Base-by-base conservation (phyloP, 2,888 invertebrate species). In the Tridacna crocea region DNA sequence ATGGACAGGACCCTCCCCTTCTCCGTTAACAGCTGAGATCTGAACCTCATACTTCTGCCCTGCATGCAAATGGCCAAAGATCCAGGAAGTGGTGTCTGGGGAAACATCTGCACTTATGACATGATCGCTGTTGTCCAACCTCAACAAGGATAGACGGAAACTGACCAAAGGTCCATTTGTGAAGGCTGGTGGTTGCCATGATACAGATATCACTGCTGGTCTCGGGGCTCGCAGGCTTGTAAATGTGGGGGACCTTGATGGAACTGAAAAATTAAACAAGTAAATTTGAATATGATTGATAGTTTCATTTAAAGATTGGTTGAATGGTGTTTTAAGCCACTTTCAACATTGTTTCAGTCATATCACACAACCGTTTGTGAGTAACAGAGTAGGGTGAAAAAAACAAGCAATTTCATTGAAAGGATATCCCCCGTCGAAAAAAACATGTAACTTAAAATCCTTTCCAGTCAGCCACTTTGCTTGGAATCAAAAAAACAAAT, bases 141-240 rank as follows among this genome's bases (percentile, higher is more conserved):
- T 95, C 27, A 95, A 95, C 68, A 98, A 96, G 91, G 96, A 96
- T 87, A 98, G 95, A 88, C 97, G 97, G 95, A 98, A 98, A 87
- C 98, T 97, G 83, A 97, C 96, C 90, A 98, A 96, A 61, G 97
- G 98, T 87, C 98, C 98, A 94, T 98, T 98, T 75, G 97, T 97
- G 93, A 97, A 98, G 76, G 96, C 96, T 22, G 98, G 98, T 22
- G 97, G 97, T 94, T 96, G 96, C 98, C 98, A 98, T 90, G 97
- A 97, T 82, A 98, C 96, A 86, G 97, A 97, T 84, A 98, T 96
- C 89, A 98, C 96, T 89, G 96, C 96, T 74, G 97, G 96, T 94
- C 98, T 98, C 19, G 91, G 91, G 4, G 93, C 91, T 4, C 92
- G 96, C 6, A 98, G 96, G 79, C 97, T 91, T 3, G 88, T 96